These are phyloP conservation scores for Caenorhabditis angaria DNA, from an alignment of 2,888 invertebrate species.

Conservation along the genomic window DNA sequence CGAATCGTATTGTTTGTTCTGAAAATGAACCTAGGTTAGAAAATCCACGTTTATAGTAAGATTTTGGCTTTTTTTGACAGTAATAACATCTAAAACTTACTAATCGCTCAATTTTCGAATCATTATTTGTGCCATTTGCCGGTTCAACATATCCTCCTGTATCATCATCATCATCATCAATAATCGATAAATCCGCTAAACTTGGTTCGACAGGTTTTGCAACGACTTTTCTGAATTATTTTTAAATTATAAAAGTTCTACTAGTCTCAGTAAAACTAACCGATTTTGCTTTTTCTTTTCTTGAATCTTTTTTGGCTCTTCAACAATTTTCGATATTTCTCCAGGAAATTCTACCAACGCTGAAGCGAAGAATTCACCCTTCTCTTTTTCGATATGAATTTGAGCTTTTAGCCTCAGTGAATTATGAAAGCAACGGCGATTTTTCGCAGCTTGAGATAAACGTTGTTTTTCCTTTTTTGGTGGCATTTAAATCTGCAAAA, in stretches of 20 bases:
- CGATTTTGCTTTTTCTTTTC: not conserved
- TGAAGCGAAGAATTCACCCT: not conserved
- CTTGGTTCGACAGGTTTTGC: not conserved
- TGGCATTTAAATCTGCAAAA: no score
- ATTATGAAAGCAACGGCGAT: not conserved
- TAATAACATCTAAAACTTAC: not conserved
- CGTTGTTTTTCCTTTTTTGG: not conserved
- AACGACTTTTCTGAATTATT: not conserved
- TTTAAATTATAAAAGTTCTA: not conserved
- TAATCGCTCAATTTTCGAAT: not conserved
- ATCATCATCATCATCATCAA: not conserved
- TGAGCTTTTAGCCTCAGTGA: not conserved
- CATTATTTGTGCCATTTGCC: not conserved
- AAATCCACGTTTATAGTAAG: no score
- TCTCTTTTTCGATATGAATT: not conserved
- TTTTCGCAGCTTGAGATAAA: not conserved
- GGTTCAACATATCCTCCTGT: not conserved
- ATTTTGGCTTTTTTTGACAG: no score
- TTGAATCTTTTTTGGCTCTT: no score
- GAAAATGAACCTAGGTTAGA: not conserved
- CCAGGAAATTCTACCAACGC: not conserved
- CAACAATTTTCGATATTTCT: not conserved
- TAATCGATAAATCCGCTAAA: not conserved
- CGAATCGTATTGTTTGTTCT: slow-evolving; percentile 3
- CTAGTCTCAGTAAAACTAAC: not conserved